phyloP scores from a whole-genome alignment of 2,888 invertebrate genomes.

The Sycophila texana region DNA sequence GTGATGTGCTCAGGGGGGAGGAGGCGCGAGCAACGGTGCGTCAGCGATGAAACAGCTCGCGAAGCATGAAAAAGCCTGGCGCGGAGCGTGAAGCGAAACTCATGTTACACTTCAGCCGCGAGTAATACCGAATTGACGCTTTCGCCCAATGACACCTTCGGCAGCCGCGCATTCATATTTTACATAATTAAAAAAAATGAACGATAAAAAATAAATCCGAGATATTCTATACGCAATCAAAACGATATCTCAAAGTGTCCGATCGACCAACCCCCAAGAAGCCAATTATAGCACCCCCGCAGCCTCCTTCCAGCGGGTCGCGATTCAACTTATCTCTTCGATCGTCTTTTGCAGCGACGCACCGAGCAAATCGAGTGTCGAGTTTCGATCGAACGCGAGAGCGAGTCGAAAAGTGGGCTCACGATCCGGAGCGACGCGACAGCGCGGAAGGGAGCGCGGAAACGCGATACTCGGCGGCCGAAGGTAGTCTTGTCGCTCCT shows the following conservation, averaged over 20 bases:
- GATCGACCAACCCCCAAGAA: no score
- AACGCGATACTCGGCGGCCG: conserved; percentile 19
- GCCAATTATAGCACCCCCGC: no score
- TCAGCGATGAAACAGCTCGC: conserved; percentile 35
- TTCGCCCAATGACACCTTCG: no score
- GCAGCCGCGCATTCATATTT: no score
- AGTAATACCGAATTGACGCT: background rate
- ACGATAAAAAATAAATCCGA: background rate
- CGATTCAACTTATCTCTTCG: no score
- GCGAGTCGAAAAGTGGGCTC: no score
- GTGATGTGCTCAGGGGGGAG: no score
- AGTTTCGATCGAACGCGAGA: no score
- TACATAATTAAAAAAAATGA: no score
- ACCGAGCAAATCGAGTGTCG: no score
- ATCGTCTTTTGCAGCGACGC: no score
- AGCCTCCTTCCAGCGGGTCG: no score
- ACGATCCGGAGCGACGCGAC: background rate
- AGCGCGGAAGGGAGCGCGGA: conserved; percentile 28
- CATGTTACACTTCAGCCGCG: background rate
- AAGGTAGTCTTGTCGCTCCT: background rate
- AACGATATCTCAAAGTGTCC: background rate
- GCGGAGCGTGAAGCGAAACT: conserved; percentile 1
- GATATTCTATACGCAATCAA: background rate
- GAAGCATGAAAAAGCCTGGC: conserved; percentile 43
- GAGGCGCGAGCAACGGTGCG: conserved; percentile 3